A percentile compares a stretch with the other conserved stretches of the same genome.
phyloP scores from a whole-genome alignment of 2,113 vertebrate genomes.

The Daphoenositta chrysoptera region DNA sequence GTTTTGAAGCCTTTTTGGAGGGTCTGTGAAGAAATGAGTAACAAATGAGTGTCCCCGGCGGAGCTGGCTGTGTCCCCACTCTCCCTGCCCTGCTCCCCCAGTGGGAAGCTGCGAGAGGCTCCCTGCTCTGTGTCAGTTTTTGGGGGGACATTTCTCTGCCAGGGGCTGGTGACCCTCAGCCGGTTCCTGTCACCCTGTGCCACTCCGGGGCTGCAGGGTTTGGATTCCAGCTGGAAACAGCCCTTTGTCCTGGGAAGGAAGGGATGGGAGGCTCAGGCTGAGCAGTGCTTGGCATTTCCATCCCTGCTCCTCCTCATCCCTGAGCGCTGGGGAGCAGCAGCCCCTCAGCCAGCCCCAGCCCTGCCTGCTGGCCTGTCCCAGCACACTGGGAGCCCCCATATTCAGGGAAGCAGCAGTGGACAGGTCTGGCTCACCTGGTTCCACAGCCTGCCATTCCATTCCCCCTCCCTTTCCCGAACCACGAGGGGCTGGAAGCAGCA shows the following conservation, averaged over 20 bases:
- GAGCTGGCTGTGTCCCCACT: not conserved
- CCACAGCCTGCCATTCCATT: too few species aligned
- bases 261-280: not conserved
- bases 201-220: fast-evolving
- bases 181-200: too few species aligned
- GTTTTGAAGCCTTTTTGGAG: not conserved
- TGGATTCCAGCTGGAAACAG: not conserved
- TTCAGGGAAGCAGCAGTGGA: not conserved
- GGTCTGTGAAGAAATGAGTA: not conserved
- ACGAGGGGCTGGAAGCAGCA: not conserved
- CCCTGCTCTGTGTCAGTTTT: fast-evolving
- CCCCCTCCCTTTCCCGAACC: fast-evolving
- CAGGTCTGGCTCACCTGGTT: not conserved
- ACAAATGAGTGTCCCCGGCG: too few species aligned
- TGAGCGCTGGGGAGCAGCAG: fast-evolving
- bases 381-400: too few species aligned
- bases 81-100: too few species aligned
- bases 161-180: not conserved
- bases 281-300: fast-evolving
- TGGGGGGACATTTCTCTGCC: not conserved
- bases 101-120: not conserved
- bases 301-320: fast-evolving
- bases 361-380: not conserved
- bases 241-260: fast-evolving
- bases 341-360: too few species aligned